Conservation (phyloP, 2,888 invertebrate genomes). For the Dryobotodes eremita region DNA sequence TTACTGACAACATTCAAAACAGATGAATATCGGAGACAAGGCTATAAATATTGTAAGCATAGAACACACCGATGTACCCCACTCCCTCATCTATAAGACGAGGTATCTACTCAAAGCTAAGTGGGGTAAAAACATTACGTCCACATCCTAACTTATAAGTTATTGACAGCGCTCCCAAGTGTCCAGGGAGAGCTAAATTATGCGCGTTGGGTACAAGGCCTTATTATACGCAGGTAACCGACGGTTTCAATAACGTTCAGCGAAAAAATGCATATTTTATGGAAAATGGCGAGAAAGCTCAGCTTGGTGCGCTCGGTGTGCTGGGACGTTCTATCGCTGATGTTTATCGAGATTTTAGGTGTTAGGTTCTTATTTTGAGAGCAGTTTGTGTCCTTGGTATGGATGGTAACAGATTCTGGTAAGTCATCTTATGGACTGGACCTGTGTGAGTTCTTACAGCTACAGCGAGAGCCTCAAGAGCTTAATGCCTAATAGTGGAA, state of each 20-base stretch:
- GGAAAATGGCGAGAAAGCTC: constrained; percentile 46
- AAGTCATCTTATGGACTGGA: not conserved
- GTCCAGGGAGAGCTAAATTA: constrained; percentile 61
- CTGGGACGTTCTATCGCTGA: not conserved
- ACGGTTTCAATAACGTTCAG: constrained; percentile 58
- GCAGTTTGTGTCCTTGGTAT: not conserved
- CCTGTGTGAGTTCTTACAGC: not conserved
- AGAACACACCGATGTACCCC: not conserved
- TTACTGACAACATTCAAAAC: not conserved
- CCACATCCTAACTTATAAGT: constrained; percentile 51
- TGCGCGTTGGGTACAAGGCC: constrained; percentile 46
- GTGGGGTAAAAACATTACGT: constrained; percentile 20
- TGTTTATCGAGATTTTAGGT: not conserved
- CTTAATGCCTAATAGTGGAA: not conserved
- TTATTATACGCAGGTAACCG: constrained; percentile 61
- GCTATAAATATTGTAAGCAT: not conserved
- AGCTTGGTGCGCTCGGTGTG: not conserved
- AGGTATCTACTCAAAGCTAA: constrained; percentile 13
- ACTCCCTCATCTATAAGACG: constrained; percentile 4
- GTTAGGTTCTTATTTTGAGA: not conserved
- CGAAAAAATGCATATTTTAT: constrained; percentile 64
- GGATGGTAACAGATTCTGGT: not conserved
- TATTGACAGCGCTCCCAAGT: constrained; percentile 56
- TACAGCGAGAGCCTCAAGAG: not conserved
- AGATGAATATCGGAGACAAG: not conserved